Conservation (phyloP, 1,140 invertebrate genomes). For the Thereuonema tuberculata region DNA sequence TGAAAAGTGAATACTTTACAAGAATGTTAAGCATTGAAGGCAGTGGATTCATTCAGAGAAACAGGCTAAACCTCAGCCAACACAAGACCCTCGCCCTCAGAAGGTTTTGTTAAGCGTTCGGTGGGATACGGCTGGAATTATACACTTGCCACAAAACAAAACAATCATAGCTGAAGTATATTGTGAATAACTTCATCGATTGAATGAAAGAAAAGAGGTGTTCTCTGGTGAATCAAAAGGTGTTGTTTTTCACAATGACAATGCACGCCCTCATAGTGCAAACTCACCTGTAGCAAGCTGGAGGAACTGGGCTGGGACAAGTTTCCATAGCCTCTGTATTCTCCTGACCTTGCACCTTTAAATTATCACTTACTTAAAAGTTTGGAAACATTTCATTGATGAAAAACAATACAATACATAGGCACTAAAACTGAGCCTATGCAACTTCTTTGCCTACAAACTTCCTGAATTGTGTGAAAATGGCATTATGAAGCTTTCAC, state of each 20-base stretch:
- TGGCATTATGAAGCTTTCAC: background rate
- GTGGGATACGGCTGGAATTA: background rate
- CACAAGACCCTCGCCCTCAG: background rate
- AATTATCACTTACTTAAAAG: background rate
- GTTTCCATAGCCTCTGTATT: background rate
- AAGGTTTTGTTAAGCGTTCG: background rate
- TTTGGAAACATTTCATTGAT: background rate
- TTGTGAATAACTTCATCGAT: background rate
- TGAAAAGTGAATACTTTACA: too few species aligned
- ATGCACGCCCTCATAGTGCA: background rate
- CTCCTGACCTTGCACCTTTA: background rate
- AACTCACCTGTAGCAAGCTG: background rate
- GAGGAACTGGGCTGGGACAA: background rate
- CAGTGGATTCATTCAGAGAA: background rate
- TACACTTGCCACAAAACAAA: background rate
- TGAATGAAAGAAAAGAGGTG: background rate
- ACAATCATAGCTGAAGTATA: background rate
- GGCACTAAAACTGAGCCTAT: background rate
- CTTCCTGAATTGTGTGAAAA: background rate
- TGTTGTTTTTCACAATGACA: background rate
- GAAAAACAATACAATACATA: background rate
- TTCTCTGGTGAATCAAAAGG: background rate
- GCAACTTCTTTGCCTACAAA: background rate
- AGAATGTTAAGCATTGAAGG: background rate
- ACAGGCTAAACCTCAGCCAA: background rate